A percentile compares a stretch with the other conserved stretches of the same genome.
Conservation (phyloP, 2,888 invertebrate species). For the Agriopis leucophaearia region DNA sequence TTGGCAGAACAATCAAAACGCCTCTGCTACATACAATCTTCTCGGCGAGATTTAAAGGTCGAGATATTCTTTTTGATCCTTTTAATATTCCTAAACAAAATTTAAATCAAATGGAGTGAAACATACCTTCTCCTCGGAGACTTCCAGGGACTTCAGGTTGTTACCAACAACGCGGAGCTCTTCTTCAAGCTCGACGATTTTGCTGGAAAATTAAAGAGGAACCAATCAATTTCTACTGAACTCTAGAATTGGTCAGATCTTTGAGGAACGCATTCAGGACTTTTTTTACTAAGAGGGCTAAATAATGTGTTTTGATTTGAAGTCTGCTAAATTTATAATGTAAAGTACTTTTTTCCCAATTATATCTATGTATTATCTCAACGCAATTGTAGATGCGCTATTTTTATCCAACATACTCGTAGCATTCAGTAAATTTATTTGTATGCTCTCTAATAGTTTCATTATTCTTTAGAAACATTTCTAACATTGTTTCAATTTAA, state of each 20-base stretch:
- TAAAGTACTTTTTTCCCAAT: neutral
- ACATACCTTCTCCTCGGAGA: constrained; percentile 99
- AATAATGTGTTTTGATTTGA: neutral
- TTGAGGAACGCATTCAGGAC: neutral
- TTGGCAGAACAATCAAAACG: neutral
- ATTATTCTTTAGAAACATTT: constrained; percentile 10
- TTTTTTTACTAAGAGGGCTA: neutral
- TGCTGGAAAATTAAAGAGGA: constrained; percentile 87
- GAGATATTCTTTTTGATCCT: neutral
- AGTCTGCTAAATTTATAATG: neutral
- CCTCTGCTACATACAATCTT: neutral
- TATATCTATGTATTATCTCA: neutral
- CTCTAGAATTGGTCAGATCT: neutral
- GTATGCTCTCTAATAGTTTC: neutral
- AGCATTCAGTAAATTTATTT: neutral
- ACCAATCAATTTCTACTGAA: constrained; percentile 72
- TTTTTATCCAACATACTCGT: neutral
- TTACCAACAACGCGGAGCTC: constrained; percentile 99
- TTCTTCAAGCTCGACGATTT: constrained; percentile 99
- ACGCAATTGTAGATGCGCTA: neutral
- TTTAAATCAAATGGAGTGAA: constrained; percentile 3
- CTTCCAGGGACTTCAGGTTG: constrained; percentile 99
- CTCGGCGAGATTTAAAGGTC: neutral
- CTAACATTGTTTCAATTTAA: constrained; percentile 14
- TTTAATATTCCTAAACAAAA: neutral